Percentiles rank a stretch among this genome's conserved stretches.
Evolutionary conservation across 2,113 vertebrate species (phyloP).

Genomic region (Indicator indicator): DNA sequence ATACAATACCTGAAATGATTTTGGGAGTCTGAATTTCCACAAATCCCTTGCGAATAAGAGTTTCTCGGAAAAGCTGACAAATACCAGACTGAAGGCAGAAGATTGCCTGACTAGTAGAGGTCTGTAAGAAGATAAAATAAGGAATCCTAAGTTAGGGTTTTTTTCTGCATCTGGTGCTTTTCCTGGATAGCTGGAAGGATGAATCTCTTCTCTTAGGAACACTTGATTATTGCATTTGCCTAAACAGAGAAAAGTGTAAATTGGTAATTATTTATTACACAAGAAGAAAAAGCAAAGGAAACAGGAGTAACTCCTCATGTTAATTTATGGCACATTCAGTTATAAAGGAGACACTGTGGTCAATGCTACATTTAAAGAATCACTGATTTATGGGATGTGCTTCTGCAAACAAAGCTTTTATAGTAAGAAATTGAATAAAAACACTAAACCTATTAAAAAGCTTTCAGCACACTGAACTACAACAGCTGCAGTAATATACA

Average conservation of each 20-base stretch:
- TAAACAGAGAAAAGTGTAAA: background rate
- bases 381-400: background rate
- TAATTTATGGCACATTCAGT: background rate
- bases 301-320: background rate
- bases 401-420: conserved; percentile 35
- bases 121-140: conserved; percentile 78
- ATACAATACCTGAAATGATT: conserved; percentile 93
- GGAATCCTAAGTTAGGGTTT: conserved; percentile 24
- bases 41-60: conserved; percentile 91
- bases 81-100: conserved; percentile 93
- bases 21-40: conserved; percentile 98
- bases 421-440: conserved; percentile 9
- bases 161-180: background rate
- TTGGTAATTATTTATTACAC: background rate
- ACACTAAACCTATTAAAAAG: conserved; percentile 14
- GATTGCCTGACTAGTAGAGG: conserved; percentile 94
- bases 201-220: background rate
- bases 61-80: conserved; percentile 95
- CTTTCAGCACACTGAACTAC: background rate
- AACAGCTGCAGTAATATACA: conserved; percentile 1
- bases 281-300: conserved; percentile 1
- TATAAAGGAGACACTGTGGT: background rate
- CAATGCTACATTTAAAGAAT: background rate
- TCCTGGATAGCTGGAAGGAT: background rate
- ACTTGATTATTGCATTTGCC: background rate